Percentiles rank a stretch among this genome's conserved stretches.
Conservation (phyloP, 2,797 vertebrate species). For the Leucoraja ocellata region DNA sequence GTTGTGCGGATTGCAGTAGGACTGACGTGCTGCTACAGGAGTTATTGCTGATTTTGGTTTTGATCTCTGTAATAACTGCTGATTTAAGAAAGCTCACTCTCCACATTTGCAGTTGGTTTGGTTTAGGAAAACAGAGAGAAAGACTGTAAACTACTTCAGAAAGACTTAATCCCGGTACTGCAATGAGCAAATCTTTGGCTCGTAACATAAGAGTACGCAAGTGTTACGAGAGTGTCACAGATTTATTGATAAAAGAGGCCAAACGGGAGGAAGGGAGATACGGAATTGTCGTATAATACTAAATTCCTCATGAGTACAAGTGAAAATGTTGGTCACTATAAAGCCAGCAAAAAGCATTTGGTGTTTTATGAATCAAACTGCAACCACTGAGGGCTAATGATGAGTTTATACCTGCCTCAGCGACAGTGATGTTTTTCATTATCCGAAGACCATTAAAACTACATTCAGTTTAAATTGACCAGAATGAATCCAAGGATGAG, state of each 20-base stretch:
- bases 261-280: not conserved
- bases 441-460: not conserved
- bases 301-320: not conserved
- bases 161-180: not conserved
- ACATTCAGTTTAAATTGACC: not conserved
- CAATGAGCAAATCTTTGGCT: not conserved
- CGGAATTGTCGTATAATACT: not conserved
- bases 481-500: slow-evolving; percentile 18
- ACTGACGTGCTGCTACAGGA: not conserved
- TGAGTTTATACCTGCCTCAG: not conserved
- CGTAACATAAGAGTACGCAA: not conserved
- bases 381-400: not conserved
- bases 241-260: no score
- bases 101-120: not conserved
- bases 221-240: no score
- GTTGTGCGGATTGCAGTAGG: not conserved
- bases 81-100: not conserved
- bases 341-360: not conserved
- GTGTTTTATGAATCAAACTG: not conserved
- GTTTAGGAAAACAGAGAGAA: not conserved
- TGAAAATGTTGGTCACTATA: no score
- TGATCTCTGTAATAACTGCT: not conserved
- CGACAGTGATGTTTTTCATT: not conserved
- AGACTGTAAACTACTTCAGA: not conserved
- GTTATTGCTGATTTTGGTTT: not conserved